Base-by-base conservation (phyloP, 2,797 vertebrate species). In the Acrossocheilus wenchowensis region DNA sequence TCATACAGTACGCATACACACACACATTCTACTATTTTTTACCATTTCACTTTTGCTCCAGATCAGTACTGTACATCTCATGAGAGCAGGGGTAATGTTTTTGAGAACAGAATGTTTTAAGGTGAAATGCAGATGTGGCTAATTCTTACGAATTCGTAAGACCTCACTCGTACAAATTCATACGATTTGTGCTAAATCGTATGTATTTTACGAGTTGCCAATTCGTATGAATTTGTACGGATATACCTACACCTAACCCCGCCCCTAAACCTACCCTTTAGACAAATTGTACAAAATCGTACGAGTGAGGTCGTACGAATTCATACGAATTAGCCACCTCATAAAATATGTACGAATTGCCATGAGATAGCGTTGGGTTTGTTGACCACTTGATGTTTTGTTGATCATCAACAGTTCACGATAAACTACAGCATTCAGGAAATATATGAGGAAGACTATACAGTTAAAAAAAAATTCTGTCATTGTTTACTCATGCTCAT, bases 11-110 rank as follows among this genome's bases (percentile, higher is more conserved):
- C 6, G 14, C 36, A 23, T n/a, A 15, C 34, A 11, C 43, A 62
- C 17, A 66, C 50, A 90, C 88, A 93, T 88, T 90, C 88, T 87
- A 71, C 82, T 93, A 84, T 92, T 91, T 81, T 26, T 91, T 84
- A 86, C 74, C 87, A 81, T 19, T 90, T 90, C 57, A 84, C 88
- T 34, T 90, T 90, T 88, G 80, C 80, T 87, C 84, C 77, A 30
- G 21, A 64, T 74, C 71, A 57, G 69, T 78, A 62, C 11, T 26
- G 60, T 62, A 89, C 73, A 72, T 90, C 75, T 86, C 68, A 66
- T 5, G 10, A 83, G 68, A 87, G 4, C 23, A 52, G 41, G 45
- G 75, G 64, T 54, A 43, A 60, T 9, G 60, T 50, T 78, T 26
- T 68, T 68, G 30, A 84, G 45, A n/a, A 78, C 30, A 50, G 23